phyloP scores from a whole-genome alignment of 2,113 vertebrate genomes.

The Synchiropus splendidus region DNA sequence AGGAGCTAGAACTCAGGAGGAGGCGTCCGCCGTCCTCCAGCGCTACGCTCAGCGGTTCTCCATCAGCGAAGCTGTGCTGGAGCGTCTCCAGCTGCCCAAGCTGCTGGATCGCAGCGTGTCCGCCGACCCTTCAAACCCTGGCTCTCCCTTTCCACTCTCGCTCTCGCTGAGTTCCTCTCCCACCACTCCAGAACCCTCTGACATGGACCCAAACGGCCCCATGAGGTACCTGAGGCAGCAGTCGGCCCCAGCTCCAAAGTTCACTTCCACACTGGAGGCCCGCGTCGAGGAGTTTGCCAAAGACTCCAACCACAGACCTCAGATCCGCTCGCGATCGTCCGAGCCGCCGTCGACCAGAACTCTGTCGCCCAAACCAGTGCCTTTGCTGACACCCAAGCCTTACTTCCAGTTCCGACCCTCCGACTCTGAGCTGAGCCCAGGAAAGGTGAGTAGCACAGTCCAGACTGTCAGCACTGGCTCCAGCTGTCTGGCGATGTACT shows the following conservation, averaged over 20 bases:
- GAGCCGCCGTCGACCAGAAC: slow-evolving; percentile 67
- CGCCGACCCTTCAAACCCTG: slow-evolving; percentile 71
- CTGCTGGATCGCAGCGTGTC: slow-evolving; percentile 90
- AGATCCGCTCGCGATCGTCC: slow-evolving; percentile 64
- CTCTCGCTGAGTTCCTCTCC: slow-evolving; percentile 57
- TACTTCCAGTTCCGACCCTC: slow-evolving; percentile 73
- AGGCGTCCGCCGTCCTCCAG: slow-evolving; percentile 80
- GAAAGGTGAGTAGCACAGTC: slow-evolving; percentile 71
- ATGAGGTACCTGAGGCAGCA: slow-evolving; percentile 86
- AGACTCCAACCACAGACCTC: slow-evolving; percentile 36
- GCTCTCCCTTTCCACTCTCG: slow-evolving; percentile 57
- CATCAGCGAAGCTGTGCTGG: slow-evolving; percentile 87
- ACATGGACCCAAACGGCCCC: slow-evolving; percentile 52
- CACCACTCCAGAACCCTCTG: slow-evolving; percentile 48
- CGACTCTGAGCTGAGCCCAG: slow-evolving; percentile 66
- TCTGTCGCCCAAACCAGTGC: slow-evolving; percentile 72
- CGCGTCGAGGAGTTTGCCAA: slow-evolving; percentile 65
- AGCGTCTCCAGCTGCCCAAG: slow-evolving; percentile 87
- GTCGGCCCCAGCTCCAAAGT: slow-evolving; percentile 83
- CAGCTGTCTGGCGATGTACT: too few relatives aligned
- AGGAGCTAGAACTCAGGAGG: slow-evolving; percentile 76
- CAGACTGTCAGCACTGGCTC: too few relatives aligned
- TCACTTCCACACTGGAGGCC: slow-evolving; percentile 86
- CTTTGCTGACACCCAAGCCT: slow-evolving; percentile 83
- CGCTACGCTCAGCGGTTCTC: slow-evolving; percentile 92